Evolutionary conservation across 2,797 vertebrate species (phyloP), one percentile per base, ranked within the genome.

Genomic region (Simalia tracyae): DNA sequence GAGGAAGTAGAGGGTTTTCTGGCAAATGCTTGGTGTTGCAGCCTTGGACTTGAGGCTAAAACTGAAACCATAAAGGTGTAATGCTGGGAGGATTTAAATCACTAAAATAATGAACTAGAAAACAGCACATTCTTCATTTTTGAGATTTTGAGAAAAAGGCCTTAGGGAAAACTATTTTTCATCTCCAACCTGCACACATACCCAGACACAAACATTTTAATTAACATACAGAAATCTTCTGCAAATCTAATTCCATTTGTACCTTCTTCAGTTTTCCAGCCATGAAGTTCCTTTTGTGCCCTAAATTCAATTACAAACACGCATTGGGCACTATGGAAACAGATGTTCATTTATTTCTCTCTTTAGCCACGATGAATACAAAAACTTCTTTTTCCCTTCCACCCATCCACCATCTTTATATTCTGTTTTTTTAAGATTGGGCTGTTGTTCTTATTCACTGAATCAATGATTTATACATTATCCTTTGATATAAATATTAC

Each of bases 221-320:
- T 96, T 95, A 89, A 0, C 95, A 95, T 96, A 94, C 94, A 95
- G 93, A 97, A 97, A 97, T 97, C 96, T 93, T 94, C 88, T 86
- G 95, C 96, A 95, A 95, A 94, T 97, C 95, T 97, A 97, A 97
- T 97, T 97, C 97, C 93, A 95, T 95, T 89, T 94, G 95, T 97
- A 96, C 97, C 97, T 97, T 97, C 97, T 97, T 96, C 95, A 92
- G 95, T 96, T 97, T 97, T 94, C 95, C 96, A 92, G 95, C 94
- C 95, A 60, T 31, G 87, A 96, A 96, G 90, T 95, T 96, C 93
- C 96, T 94, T 97, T 97, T 97, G 96, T 97, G 96, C 76, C 94
- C 31, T 89, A 95, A 96, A 97, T 96, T 97, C 97, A 96, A 94
- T 97, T 96, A 97, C 94, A 97, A 84, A 5, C 91, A 93, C 36